Evolutionary conservation across 2,797 vertebrate genomes (phyloP).

Genomic region (Lagorchestes hirsutus): DNA sequence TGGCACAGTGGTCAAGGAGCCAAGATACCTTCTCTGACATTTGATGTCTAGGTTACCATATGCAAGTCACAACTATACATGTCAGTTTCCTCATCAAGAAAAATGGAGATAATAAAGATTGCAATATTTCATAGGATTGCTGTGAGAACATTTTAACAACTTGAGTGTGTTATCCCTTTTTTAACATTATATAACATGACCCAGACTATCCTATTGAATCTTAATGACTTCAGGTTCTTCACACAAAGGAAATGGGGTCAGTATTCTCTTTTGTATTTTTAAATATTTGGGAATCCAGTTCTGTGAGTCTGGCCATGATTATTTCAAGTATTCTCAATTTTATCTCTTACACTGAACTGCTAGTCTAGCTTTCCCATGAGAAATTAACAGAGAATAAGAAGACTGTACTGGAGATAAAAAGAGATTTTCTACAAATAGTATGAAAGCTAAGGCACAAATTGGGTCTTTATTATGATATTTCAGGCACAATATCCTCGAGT

Average conservation of each 20-base stretch:
- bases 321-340: conserved; percentile 51
- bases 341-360: conserved; percentile 33
- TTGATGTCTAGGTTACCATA: background rate
- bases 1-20: background rate
- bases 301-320: conserved; percentile 17
- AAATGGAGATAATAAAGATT: background rate
- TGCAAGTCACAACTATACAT: background rate
- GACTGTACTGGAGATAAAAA: conserved; percentile 49
- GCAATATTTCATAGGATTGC: background rate
- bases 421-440: conserved; percentile 58
- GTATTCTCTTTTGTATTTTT: background rate
- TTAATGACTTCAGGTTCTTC: background rate
- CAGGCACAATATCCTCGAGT: conserved; percentile 40
- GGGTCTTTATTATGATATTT: conserved; percentile 43
- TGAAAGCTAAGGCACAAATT: conserved; percentile 41
- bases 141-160: background rate
- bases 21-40: background rate
- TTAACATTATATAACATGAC: background rate
- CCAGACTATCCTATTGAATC: background rate
- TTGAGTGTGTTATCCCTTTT: background rate
- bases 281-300: conserved; percentile 11
- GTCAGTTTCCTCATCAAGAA: background rate
- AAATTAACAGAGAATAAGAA: conserved; percentile 70
- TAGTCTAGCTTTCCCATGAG: conserved; percentile 55
- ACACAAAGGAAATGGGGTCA: background rate